phyloP scores from a whole-genome alignment of 2,113 vertebrate genomes.

The Amblyopsis rosae region DNA sequence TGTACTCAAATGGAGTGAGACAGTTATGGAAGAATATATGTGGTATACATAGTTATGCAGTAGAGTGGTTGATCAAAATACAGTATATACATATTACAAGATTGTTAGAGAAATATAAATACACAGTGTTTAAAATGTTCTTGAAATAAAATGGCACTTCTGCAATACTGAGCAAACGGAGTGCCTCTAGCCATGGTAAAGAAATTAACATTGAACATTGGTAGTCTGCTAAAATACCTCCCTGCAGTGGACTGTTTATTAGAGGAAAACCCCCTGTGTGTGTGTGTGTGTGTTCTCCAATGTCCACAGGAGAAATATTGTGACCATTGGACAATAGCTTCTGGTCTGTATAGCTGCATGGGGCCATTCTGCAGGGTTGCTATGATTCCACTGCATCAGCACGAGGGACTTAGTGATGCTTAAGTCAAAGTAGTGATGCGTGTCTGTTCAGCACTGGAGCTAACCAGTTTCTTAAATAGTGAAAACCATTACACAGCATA shows the following conservation, averaged over 20 bases:
- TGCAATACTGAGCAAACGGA: too few species aligned
- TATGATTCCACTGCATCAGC: slow-evolving; percentile 17
- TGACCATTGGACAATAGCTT: background rate
- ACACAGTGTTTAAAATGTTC: too few species aligned
- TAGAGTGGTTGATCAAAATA: too few species aligned
- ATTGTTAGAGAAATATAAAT: too few species aligned
- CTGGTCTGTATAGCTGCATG: slow-evolving; percentile 16
- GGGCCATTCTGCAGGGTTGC: slow-evolving; percentile 16
- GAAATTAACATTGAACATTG: too few species aligned
- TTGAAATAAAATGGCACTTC: too few species aligned
- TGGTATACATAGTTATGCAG: too few species aligned
- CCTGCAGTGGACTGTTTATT: too few species aligned
- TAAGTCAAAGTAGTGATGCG: slow-evolving; percentile 28
- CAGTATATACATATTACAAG: too few species aligned
- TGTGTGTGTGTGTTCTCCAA: background rate
- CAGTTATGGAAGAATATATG: background rate
- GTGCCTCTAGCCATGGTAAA: too few species aligned
- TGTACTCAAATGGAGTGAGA: slow-evolving; percentile 1
- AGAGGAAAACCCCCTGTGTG: background rate
- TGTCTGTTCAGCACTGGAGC: slow-evolving; percentile 19
- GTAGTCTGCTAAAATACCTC: too few species aligned
- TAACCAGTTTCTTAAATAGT: slow-evolving; percentile 29
- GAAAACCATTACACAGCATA: slow-evolving; percentile 24
- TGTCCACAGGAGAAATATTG: background rate
- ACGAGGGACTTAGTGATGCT: slow-evolving; percentile 24